phyloP scores from a whole-genome alignment of 2,797 vertebrate species.

The Malacoctenus gilli region DNA sequence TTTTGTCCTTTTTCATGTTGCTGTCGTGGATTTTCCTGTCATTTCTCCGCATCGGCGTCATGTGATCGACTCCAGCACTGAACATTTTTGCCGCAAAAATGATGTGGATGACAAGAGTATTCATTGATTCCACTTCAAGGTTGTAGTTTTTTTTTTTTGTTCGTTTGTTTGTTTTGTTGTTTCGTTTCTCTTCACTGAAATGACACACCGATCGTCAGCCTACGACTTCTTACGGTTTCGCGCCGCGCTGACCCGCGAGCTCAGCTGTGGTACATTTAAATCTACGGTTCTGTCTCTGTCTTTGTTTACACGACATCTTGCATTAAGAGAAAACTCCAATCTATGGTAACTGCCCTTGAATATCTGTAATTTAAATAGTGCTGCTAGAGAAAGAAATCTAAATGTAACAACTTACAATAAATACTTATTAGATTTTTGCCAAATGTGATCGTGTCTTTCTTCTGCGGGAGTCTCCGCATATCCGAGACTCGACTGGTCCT shows the following conservation, averaged over 20 bases:
- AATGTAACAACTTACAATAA: slow-evolving; percentile 84
- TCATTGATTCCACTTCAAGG: slow-evolving; percentile 17
- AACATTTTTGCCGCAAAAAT: slow-evolving; percentile 23
- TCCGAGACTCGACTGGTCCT: too few species aligned
- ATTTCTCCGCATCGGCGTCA: slow-evolving; percentile 32
- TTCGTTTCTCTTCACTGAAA: slow-evolving; percentile 29
- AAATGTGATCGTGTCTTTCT: slow-evolving; percentile 69
- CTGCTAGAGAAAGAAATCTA: slow-evolving; percentile 81
- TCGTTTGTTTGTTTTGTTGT: slow-evolving; percentile 21
- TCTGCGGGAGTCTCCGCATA: too few species aligned
- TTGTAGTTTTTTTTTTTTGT: slow-evolving; percentile 43
- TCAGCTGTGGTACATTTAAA: slow-evolving; percentile 64
- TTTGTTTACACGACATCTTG: slow-evolving; percentile 77
- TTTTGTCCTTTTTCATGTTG: slow-evolving; percentile 35
- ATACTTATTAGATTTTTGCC: slow-evolving; percentile 82
- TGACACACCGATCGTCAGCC: slow-evolving; percentile 48
- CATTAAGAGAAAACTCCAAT: slow-evolving; percentile 68
- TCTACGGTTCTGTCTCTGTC: slow-evolving; percentile 68
- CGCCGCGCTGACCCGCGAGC: slow-evolving; percentile 31
- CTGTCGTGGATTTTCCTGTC: slow-evolving; percentile 34
- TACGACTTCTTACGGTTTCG: slow-evolving; percentile 33
- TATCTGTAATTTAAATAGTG: slow-evolving; percentile 82
- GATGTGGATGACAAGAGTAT: slow-evolving; percentile 5
- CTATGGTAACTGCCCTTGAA: slow-evolving; percentile 79
- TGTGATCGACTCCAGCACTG: slow-evolving; percentile 33